Percentiles rank a stretch among this genome's conserved stretches.
phyloP scores from a whole-genome alignment of 2,888 invertebrate genomes.

The Helleia helle region DNA sequence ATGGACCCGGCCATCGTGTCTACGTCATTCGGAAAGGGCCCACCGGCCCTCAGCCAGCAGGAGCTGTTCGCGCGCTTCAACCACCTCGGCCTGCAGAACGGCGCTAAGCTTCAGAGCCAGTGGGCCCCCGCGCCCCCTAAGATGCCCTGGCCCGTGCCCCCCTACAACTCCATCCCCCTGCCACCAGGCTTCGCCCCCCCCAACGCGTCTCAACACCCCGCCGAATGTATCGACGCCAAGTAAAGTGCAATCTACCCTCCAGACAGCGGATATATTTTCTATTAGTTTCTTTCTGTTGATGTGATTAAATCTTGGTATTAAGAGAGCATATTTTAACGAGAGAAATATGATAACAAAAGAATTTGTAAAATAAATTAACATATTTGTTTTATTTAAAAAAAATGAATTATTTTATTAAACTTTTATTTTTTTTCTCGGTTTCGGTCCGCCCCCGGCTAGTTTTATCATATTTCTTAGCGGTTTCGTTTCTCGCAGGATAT shows the following conservation, averaged over 20 bases:
- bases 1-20: conserved; percentile 95
- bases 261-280: conserved; percentile 35
- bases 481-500: conserved; percentile 36
- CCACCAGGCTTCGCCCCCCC: conserved; percentile 66
- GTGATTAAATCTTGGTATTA: conserved; percentile 71
- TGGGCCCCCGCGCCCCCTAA: conserved; percentile 24
- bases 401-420: conserved; percentile 36
- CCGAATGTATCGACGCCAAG: conserved; percentile 71
- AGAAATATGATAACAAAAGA: conserved; percentile 74
- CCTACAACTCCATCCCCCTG: conserved; percentile 45
- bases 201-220: conserved; percentile 47
- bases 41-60: conserved; percentile 35
- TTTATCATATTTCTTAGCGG: conserved; percentile 52
- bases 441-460: conserved; percentile 30
- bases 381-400: conserved; percentile 68
- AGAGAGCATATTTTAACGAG: conserved; percentile 72
- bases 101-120: conserved; percentile 29
- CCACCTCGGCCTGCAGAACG: conserved; percentile 36
- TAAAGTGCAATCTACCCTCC: conserved; percentile 27
- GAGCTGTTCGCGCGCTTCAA: conserved; percentile 61
- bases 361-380: conserved; percentile 73
- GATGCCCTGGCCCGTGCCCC: conserved; percentile 27
- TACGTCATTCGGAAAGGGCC: conserved; percentile 70
- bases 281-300: conserved; percentile 51
- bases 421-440: conserved; percentile 25